These are phyloP conservation scores for Pipistrellus nathusii DNA, from an alignment of 2,797 vertebrate species.

Conservation along the genomic window DNA sequence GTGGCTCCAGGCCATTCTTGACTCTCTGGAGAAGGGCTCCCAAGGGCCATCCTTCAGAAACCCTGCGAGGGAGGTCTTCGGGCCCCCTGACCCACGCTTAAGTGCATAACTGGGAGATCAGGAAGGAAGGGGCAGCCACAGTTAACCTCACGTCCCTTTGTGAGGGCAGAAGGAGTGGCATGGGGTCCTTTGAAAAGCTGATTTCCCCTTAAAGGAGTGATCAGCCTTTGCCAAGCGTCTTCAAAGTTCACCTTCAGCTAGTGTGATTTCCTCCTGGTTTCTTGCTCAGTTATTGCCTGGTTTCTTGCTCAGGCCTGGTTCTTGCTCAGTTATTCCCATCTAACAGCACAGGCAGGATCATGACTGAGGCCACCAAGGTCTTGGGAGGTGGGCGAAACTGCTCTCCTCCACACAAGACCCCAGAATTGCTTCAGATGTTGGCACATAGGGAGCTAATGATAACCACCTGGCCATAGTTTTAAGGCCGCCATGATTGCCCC, in stretches of 20 bases:
- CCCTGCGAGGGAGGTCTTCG: rapidly evolving
- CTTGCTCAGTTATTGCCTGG: background rate
- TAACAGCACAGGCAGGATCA: background rate
- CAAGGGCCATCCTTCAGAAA: background rate
- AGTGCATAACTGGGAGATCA: background rate
- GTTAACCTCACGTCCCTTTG: background rate
- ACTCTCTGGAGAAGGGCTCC: background rate
- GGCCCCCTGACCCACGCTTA: background rate
- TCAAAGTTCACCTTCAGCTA: constrained; percentile 39
- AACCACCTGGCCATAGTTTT: too few relatives aligned
- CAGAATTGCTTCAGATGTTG: background rate
- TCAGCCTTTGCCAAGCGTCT: constrained; percentile 64
- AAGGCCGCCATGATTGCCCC: background rate
- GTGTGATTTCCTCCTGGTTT: constrained; percentile 60
- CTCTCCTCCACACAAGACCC: background rate
- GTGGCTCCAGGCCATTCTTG: too few relatives aligned
- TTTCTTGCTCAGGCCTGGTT: too few relatives aligned
- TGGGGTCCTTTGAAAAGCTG: constrained; percentile 1
- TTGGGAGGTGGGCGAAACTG: too few relatives aligned
- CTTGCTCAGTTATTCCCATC: background rate
- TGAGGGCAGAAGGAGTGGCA: background rate
- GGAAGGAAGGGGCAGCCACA: background rate
- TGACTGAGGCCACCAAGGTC: background rate
- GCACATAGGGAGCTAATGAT: background rate
- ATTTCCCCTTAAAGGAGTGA: constrained; percentile 62